Evolutionary conservation across 2,888 invertebrate genomes (phyloP).

Genomic region (Ichneumoninae sp.): DNA sequence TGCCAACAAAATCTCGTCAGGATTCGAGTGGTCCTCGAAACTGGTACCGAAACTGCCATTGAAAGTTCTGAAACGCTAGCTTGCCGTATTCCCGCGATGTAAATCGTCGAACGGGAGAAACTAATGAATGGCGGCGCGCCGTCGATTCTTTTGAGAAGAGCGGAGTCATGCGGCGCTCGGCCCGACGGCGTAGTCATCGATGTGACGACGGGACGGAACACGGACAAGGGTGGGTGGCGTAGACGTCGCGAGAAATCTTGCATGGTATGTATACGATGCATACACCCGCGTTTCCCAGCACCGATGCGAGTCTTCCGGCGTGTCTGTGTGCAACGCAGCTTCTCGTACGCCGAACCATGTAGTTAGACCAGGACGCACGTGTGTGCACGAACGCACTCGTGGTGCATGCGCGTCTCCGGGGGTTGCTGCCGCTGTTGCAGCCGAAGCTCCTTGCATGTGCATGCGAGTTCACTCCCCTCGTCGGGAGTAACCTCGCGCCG

Average conservation of each 20-base stretch:
- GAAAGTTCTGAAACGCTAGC: background rate
- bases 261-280: background rate
- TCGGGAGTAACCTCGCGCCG: constrained; percentile 67
- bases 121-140: constrained; percentile 23
- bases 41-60: background rate
- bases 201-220: constrained; percentile 68
- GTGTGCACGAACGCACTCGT: constrained; percentile 23
- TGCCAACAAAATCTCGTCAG: too few species aligned
- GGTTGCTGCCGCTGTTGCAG: constrained; percentile 42
- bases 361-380: constrained; percentile 2
- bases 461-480: constrained; percentile 72
- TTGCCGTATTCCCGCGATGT: background rate
- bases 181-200: constrained; percentile 75
- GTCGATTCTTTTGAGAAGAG: constrained; percentile 64
- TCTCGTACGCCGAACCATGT: constrained; percentile 1
- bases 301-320: constrained; percentile 14
- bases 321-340: constrained; percentile 29
- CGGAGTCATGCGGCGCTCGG: constrained; percentile 23
- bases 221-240: constrained; percentile 41
- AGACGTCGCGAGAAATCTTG: constrained; percentile 48
- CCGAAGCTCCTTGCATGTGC: constrained; percentile 63
- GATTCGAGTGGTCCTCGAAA: background rate
- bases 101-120: constrained; percentile 28
- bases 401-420: constrained; percentile 54
- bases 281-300: constrained; percentile 12